Conservation (phyloP, 2,797 vertebrate species). For the Arrhamphus sclerolepis region DNA sequence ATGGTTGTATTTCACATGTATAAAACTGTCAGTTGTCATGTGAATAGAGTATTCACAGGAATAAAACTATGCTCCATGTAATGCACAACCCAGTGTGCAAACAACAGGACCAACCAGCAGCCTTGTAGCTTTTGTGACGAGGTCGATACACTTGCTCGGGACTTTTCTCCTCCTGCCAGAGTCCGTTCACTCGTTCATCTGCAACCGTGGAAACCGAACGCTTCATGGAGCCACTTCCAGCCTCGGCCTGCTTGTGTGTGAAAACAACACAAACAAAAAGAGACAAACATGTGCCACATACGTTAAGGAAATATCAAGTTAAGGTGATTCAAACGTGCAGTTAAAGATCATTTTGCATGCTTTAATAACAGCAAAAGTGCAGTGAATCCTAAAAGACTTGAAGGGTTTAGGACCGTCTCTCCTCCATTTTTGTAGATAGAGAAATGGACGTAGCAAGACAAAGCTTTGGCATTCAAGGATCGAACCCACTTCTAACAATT, state of each 20-base stretch:
- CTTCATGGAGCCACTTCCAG: constrained; percentile 87
- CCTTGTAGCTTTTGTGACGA: constrained; percentile 93
- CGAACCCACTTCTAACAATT: constrained; percentile 18
- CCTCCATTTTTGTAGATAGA: constrained; percentile 32
- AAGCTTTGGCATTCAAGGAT: constrained; percentile 52
- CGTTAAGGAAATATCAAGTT: constrained; percentile 23
- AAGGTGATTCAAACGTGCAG: constrained; percentile 7
- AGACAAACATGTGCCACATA: constrained; percentile 26
- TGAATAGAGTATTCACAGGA: too few relatives aligned
- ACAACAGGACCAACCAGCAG: constrained; percentile 77
- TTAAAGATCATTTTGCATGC: constrained; percentile 32
- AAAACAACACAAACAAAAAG: constrained; percentile 6
- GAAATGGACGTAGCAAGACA: constrained; percentile 25
- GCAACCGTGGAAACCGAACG: constrained; percentile 90
- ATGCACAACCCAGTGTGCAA: not conserved
- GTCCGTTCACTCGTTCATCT: constrained; percentile 89
- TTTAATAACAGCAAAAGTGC: constrained; percentile 33
- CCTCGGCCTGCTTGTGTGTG: constrained; percentile 80
- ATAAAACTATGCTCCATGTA: not conserved
- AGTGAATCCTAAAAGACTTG: constrained; percentile 17
- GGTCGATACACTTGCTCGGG: constrained; percentile 92
- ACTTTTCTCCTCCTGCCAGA: constrained; percentile 93
- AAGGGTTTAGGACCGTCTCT: constrained; percentile 22
- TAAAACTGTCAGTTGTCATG: too few relatives aligned
- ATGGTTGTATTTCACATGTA: too few relatives aligned